Conservation (phyloP, 2,113 vertebrate species). For the Psephotus haematonotus region DNA sequence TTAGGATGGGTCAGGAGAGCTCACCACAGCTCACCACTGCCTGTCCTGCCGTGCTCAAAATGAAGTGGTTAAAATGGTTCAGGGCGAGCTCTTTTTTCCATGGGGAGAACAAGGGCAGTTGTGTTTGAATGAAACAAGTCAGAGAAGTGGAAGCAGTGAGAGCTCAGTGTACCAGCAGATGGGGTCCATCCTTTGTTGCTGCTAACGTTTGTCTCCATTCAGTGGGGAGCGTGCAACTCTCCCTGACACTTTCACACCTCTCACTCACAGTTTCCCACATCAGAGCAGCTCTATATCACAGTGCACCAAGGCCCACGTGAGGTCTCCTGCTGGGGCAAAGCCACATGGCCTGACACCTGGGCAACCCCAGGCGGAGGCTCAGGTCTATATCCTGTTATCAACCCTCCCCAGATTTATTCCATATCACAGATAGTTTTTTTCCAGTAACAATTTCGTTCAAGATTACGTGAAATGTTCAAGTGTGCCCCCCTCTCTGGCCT, state of each 20-base stretch:
- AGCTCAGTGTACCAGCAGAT: rapidly evolving
- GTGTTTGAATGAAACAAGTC: background rate
- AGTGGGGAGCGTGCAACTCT: background rate
- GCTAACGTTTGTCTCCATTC: background rate
- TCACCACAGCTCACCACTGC: background rate
- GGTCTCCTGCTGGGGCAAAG: background rate
- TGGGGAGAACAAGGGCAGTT: rapidly evolving
- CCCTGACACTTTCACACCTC: background rate
- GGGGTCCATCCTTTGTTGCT: background rate
- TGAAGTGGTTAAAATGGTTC: background rate
- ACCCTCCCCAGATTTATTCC: background rate
- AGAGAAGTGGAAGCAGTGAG: background rate
- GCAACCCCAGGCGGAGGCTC: background rate
- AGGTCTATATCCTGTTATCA: background rate
- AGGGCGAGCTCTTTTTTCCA: background rate
- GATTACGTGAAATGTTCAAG: background rate
- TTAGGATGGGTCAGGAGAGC: background rate
- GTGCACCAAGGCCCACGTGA: background rate
- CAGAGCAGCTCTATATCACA: background rate
- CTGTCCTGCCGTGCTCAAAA: background rate
- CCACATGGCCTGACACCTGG: background rate
- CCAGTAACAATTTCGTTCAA: background rate
- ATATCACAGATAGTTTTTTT: background rate
- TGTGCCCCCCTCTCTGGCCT: background rate
- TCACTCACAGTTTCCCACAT: background rate